Percentiles rank a stretch among this genome's conserved stretches.
Evolutionary conservation across 2,113 vertebrate genomes (phyloP).

Genomic region (Clarias magur): DNA sequence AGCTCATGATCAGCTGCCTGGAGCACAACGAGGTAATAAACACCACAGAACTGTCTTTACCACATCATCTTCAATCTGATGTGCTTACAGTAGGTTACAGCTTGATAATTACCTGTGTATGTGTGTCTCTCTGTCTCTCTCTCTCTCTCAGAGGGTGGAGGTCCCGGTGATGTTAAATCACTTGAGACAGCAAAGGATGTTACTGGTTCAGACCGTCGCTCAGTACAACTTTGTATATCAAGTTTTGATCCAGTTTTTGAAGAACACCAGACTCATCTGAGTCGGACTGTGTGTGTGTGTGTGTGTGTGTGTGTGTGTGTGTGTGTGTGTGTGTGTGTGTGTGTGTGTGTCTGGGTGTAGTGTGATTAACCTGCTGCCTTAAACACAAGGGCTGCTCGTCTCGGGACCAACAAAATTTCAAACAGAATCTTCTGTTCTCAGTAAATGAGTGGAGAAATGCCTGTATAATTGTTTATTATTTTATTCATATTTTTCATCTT

Average conservation of each 20-base stretch:
- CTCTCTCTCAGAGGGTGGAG: constrained; percentile 80
- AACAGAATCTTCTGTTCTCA: not conserved
- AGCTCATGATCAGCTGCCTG: constrained; percentile 94
- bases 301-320: not conserved
- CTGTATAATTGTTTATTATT: not conserved
- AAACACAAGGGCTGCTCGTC: not conserved
- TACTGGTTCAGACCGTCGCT: constrained; percentile 93
- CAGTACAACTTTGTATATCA: constrained; percentile 96
- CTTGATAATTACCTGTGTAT: not conserved
- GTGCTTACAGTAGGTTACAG: not conserved
- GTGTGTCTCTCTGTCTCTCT: not conserved
- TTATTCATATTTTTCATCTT: not conserved
- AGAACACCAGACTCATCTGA: constrained; percentile 92
- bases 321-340: not conserved
- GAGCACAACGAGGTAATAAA: constrained; percentile 92
- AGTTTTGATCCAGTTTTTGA: constrained; percentile 93
- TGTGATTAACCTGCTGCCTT: not conserved
- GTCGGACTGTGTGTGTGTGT: not conserved
- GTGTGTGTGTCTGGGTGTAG: not conserved
- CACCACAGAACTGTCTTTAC: not conserved
- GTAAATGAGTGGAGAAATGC: not conserved
- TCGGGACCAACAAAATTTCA: not conserved
- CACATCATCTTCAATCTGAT: not conserved
- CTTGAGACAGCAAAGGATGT: constrained; percentile 89
- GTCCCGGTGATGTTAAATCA: constrained; percentile 81